phyloP scores from a whole-genome alignment of 2,113 vertebrate species.

The Hippocampus zosterae region DNA sequence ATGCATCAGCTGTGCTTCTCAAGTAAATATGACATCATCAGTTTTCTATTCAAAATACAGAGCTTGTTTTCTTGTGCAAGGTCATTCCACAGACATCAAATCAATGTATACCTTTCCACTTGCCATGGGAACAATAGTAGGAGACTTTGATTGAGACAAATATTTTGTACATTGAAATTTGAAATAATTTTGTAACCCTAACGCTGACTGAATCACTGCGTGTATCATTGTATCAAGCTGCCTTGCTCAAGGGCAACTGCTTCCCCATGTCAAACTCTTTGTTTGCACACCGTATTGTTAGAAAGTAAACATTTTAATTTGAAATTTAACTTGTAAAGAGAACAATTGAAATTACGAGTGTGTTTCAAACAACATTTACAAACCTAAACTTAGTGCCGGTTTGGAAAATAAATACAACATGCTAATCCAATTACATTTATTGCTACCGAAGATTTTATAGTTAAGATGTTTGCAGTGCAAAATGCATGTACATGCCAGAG shows the following conservation, averaged over 20 bases:
- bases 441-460: not conserved
- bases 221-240: not conserved
- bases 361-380: not conserved
- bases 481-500: slow-evolving; percentile 20
- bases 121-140: not conserved
- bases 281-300: not conserved
- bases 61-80: too few species aligned
- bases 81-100: not conserved
- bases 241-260: not conserved
- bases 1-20: slow-evolving; percentile 32
- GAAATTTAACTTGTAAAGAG: not conserved
- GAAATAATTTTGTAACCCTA: not conserved
- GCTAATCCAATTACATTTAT: not conserved
- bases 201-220: too few species aligned
- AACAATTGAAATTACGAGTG: not conserved
- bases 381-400: not conserved
- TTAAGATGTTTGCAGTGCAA: slow-evolving; percentile 13
- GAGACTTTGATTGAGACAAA: not conserved
- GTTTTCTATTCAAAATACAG: too few species aligned
- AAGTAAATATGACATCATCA: slow-evolving; percentile 25
- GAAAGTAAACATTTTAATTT: not conserved
- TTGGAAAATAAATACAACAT: not conserved
- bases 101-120: slow-evolving; percentile 41
- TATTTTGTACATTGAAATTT: not conserved
- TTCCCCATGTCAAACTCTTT: not conserved